Evolutionary conservation across 2,888 invertebrate species (phyloP).

Genomic region (Actias luna): DNA sequence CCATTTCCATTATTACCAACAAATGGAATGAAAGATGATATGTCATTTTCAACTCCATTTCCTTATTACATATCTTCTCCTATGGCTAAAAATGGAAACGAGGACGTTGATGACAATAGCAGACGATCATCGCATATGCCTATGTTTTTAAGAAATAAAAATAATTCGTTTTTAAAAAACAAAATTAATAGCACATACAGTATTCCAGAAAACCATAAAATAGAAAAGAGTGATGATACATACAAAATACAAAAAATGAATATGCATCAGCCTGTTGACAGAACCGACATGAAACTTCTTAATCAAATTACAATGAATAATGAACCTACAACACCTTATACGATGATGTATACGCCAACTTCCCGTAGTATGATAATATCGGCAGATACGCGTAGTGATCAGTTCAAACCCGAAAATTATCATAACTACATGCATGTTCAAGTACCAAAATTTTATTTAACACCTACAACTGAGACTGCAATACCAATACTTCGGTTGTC

Average conservation of each 20-base stretch:
- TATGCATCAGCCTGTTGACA: constrained; percentile 57
- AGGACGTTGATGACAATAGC: constrained; percentile 43
- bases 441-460: constrained; percentile 54
- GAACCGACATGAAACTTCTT: constrained; percentile 57
- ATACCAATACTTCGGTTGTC: constrained; percentile 77
- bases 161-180: constrained; percentile 24
- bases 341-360: constrained; percentile 44
- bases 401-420: background rate
- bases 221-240: constrained; percentile 48
- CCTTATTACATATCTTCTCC: constrained; percentile 54
- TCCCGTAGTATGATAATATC: constrained; percentile 60
- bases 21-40: constrained; percentile 57
- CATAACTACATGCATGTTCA: constrained; percentile 39
- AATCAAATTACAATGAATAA: constrained; percentile 38
- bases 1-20: constrained; percentile 63
- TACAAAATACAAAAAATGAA: constrained; percentile 40
- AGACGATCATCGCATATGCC: constrained; percentile 35
- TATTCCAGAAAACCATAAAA: constrained; percentile 26
- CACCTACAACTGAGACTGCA: constrained; percentile 73
- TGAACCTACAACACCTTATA: constrained; percentile 31
- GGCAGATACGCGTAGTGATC: constrained; percentile 52
- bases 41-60: constrained; percentile 56
- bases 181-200: constrained; percentile 47
- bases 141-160: constrained; percentile 24
- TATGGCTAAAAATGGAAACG: constrained; percentile 48